A percentile compares a stretch with the other conserved stretches of the same genome.
Conservation (phyloP, 2,888 invertebrate genomes). For the Hirtodrosophila histrioides region DNA sequence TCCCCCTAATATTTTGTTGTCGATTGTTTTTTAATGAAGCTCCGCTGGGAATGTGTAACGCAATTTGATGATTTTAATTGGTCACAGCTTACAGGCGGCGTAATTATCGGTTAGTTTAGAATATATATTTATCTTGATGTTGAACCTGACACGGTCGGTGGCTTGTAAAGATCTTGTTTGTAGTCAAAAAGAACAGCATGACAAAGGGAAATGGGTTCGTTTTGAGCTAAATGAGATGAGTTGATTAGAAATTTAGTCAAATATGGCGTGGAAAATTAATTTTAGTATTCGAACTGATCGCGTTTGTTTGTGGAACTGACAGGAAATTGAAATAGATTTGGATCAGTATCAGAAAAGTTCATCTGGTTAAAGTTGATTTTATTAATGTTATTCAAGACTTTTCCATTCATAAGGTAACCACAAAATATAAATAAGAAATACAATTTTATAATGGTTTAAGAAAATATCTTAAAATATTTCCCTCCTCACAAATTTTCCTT, state of each 20-base stretch:
- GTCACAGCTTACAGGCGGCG: conserved; percentile 59
- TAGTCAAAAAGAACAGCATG: conserved; percentile 1
- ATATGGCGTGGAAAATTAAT: conserved; percentile 58
- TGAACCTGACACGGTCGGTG: conserved; percentile 29
- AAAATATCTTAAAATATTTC: too few species aligned
- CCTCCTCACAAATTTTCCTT: too few species aligned
- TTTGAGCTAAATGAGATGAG: conserved; percentile 23
- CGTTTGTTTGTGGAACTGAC: conserved; percentile 2
- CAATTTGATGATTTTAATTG: conserved; percentile 75
- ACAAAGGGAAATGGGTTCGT: conserved; percentile 17
- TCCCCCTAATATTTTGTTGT: conserved; percentile 20
- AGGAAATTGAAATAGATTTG: conserved; percentile 17
- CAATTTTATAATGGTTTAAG: too few species aligned
- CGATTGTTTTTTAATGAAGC: conserved; percentile 76
- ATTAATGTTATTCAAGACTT: neutral
- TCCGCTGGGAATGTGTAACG: conserved; percentile 67
- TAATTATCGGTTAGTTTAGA: conserved; percentile 56
- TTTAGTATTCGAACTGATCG: conserved; percentile 11
- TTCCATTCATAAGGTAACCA: neutral
- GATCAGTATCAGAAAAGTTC: conserved; percentile 10
- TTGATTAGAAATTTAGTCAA: conserved; percentile 47
- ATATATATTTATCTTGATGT: conserved; percentile 32
- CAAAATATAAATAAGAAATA: too few species aligned
- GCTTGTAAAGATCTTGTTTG: conserved; percentile 44
- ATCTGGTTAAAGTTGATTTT: conserved; percentile 33